A percentile compares a stretch with the other conserved stretches of the same genome.
phyloP scores from a whole-genome alignment of 1,140 invertebrate species.

The Vollenhovia emeryi region DNA sequence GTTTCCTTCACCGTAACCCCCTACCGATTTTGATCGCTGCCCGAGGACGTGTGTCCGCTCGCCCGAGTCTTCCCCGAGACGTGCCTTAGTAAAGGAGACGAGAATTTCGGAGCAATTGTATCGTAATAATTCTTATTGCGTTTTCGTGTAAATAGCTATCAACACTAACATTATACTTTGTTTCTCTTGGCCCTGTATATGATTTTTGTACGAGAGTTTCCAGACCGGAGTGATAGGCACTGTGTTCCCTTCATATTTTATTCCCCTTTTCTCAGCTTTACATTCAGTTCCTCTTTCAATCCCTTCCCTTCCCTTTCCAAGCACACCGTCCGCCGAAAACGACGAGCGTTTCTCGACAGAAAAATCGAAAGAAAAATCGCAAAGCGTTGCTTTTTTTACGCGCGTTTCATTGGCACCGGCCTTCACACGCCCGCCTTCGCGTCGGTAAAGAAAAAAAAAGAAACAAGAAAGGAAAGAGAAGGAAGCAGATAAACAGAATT shows the following conservation, averaged over 20 bases:
- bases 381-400: background rate
- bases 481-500: slow-evolving; percentile 22
- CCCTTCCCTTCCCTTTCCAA: slow-evolving; percentile 9
- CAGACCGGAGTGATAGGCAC: slow-evolving; percentile 81
- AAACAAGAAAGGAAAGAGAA: background rate
- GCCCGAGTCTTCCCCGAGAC: slow-evolving; percentile 16
- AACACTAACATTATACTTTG: slow-evolving; percentile 66
- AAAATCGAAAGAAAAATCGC: background rate
- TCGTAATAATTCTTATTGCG: slow-evolving; percentile 57
- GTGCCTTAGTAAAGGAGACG: slow-evolving; percentile 31
- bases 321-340: background rate
- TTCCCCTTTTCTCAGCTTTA: slow-evolving; percentile 21
- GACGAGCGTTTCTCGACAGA: slow-evolving; percentile 9
- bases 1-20: background rate
- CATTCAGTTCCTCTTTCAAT: slow-evolving; percentile 26
- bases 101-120: slow-evolving; percentile 56
- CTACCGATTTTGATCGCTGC: background rate
- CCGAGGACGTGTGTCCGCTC: background rate
- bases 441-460: background rate
- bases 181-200: slow-evolving; percentile 81
- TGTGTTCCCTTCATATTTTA: slow-evolving; percentile 78
- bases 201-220: slow-evolving; percentile 83
- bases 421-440: background rate
- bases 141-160: slow-evolving; percentile 57
- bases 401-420: slow-evolving; percentile 34